Conservation (phyloP, 2,888 invertebrate species). For the Ormyrus labotus region DNA sequence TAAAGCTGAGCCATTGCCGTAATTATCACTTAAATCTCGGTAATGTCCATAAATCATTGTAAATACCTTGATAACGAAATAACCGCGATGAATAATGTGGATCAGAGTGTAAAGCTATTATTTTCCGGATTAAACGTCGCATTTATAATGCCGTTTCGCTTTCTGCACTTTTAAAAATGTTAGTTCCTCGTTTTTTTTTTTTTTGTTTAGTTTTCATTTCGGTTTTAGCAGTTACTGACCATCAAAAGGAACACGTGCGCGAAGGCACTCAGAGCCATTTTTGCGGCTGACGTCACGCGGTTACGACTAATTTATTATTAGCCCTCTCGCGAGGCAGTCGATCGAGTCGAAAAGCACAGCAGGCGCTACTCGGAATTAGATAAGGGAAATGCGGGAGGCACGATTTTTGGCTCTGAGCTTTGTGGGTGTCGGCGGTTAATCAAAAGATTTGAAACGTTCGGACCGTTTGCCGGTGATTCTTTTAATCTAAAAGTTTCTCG, state of each 20-base stretch:
- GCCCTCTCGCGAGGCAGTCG: neutral
- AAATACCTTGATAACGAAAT: slow-evolving; percentile 25
- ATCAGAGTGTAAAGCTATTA: slow-evolving; percentile 11
- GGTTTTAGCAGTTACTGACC: too few species aligned
- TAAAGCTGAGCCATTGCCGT: neutral
- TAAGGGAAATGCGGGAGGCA: too few species aligned
- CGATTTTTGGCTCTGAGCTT: neutral
- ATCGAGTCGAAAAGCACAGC: neutral
- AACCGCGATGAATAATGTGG: slow-evolving; percentile 24
- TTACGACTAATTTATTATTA: slow-evolving; percentile 14
- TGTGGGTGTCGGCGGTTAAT: neutral
- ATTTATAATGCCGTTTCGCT: too few species aligned
- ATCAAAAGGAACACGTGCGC: too few species aligned
- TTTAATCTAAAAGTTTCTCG: too few species aligned
- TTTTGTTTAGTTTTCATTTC: too few species aligned
- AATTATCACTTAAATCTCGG: slow-evolving; percentile 10
- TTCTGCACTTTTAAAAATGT: too few species aligned
- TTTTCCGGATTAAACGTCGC: neutral
- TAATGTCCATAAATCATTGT: slow-evolving; percentile 21
- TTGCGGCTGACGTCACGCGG: slow-evolving; percentile 4
- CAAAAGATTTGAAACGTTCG: neutral
- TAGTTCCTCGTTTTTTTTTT: too few species aligned
- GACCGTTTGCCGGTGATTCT: too few species aligned
- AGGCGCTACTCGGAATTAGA: neutral
- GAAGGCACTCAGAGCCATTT: neutral